phyloP scores from a whole-genome alignment of 2,888 invertebrate species.

The Drosophila austrosaltans region DNA sequence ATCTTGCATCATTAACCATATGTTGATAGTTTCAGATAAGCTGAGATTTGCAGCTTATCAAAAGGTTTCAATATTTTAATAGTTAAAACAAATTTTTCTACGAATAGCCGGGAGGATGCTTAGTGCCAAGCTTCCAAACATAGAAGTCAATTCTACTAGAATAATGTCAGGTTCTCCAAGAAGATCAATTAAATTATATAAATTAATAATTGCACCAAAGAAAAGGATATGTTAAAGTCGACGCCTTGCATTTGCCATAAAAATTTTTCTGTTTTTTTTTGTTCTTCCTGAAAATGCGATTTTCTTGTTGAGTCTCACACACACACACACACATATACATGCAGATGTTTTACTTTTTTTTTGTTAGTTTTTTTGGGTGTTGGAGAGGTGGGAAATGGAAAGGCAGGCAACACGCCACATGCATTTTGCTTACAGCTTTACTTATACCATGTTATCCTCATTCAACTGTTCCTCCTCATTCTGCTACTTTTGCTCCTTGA shows the following conservation, averaged over 20 bases:
- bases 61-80: too few species aligned
- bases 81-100: too few species aligned
- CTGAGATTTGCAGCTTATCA: too few species aligned
- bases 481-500: background rate
- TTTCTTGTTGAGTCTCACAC: slow-evolving; percentile 54
- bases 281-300: slow-evolving; percentile 67
- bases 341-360: slow-evolving; percentile 36
- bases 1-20: too few species aligned
- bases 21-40: too few species aligned
- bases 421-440: slow-evolving; percentile 54
- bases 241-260: background rate
- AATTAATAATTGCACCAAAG: too few species aligned
- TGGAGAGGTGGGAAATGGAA: background rate
- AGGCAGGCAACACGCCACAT: slow-evolving; percentile 56
- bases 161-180: background rate
- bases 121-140: too few species aligned
- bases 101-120: too few species aligned
- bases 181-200: too few species aligned
- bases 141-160: too few species aligned
- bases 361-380: background rate
- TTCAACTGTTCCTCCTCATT: background rate
- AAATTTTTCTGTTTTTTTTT: slow-evolving; percentile 26
- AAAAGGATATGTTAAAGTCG: background rate
- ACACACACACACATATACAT: slow-evolving; percentile 28
- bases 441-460: background rate